Evolutionary conservation across 1,140 invertebrate species (phyloP), one percentile per base, ranked within the genome.

Genomic region (Drosophila serrata): DNA sequence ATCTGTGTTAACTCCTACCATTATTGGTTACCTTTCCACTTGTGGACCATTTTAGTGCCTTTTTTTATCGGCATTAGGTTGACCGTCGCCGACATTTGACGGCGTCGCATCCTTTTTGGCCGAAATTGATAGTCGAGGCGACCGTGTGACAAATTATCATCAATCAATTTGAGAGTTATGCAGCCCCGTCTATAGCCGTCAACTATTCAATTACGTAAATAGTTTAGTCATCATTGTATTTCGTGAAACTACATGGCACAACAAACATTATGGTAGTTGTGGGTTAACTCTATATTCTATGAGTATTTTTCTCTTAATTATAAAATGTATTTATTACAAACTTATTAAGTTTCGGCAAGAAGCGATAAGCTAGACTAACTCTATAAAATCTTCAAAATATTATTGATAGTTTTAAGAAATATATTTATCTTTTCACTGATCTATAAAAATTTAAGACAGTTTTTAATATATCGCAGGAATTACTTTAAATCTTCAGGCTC

Each of bases 61-160:
- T 69, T 67, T 43, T 74, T 53, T 43, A 63, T 63, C 64, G 49
- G 19, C 75, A 60, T 77, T 77, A 68, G 77, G 22, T 76, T 74
- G 45, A 49, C 53, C 64, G 70, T 72, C 73, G 58, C 62, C 60
- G 57, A 56, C 63, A 43, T 22, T 70, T 45, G 35, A 60, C 46
- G 68, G 48, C 48, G 43, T 35, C 69, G 75, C 84, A 87, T 90
- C 84, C 85, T 77, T 88, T 88, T 77, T 40, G 45, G 4, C 45
- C 59, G 57, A 78, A 90, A 90, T 81, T 78, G 80, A 87, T 88
- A 75, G 68, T 48, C 64, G 49, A 56, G 45, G 22, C 15, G 45
- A n/a, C 80, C 73, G 65, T 81, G 81, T 90, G 85, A 90, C 85
- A 85, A 90, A 90, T 65, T 81, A 85, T 90, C 86, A 90, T 90